Base-by-base conservation (phyloP, 1,140 invertebrate genomes). In the Capitella teleta region DNA sequence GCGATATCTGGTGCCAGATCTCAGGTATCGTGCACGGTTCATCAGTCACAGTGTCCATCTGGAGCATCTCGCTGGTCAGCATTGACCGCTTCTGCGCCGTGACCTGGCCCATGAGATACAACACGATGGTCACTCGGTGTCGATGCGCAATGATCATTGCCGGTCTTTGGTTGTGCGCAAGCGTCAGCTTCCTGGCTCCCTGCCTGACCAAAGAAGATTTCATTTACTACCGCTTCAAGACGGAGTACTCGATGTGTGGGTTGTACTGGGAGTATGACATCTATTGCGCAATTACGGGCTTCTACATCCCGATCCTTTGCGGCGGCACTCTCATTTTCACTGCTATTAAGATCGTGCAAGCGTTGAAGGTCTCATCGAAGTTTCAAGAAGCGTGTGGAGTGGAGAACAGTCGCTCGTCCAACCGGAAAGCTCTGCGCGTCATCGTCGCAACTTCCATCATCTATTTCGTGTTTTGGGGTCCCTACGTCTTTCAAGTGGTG, bases 51-150 rank as follows among this genome's bases (percentile, higher is more conserved):
- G 52, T 60, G 10, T 60, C 58, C 10, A 54, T 57, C 18, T 57
- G 53, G 52, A 53, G 51, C 41, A 37, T 60, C 10, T 51, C 56
- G 1, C 28, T 56, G 3, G 37, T 60, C 8, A 53, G 56, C 28
- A 32, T 57, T 25, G 56, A 60, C 46, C 24, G 58, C 12, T 60
- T 55, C 46, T 28, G 57, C 16, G 58, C 56, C 28, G 51, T 60
- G 10, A 41, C 52, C 5, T 40, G 50, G 5, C 51, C 58, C 14
- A 23, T 60, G 14, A 49, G 51, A 5, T 60, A 57, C 38, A 36
- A 48, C 6, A 32, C 25, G 16, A 5, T 49, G 0, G 19, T 57
- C 24, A 55, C 53, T 1, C 21, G 28, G 10, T 34, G 34, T 23
- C 30, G 51, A 24, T 47, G 32, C 5, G n/a, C 40, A 0, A 42